Evolutionary conservation across 2,888 invertebrate species (phyloP).

Genomic region (Cephus pulcher): DNA sequence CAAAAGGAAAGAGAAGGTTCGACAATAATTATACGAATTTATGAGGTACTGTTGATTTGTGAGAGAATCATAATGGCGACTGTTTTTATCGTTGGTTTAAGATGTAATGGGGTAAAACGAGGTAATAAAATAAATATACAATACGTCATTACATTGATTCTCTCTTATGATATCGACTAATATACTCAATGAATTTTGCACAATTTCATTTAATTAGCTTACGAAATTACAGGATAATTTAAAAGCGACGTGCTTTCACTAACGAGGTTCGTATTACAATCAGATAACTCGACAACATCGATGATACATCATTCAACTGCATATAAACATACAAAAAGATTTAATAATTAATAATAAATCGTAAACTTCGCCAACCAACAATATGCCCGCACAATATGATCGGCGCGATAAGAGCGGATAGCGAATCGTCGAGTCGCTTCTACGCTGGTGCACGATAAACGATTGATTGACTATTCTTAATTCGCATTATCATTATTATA

Average conservation of each 20-base stretch:
- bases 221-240: slow-evolving; percentile 51
- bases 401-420: background rate
- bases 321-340: slow-evolving; percentile 60
- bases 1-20: background rate
- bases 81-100: background rate
- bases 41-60: background rate
- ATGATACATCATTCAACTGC: slow-evolving; percentile 59
- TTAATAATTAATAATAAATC: slow-evolving; percentile 19
- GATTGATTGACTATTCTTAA: slow-evolving; percentile 3
- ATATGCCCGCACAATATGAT: background rate
- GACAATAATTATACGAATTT: background rate
- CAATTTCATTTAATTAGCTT: slow-evolving; percentile 51
- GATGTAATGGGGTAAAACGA: background rate
- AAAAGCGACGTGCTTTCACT: slow-evolving; percentile 49
- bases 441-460: background rate
- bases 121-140: background rate
- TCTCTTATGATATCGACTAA: background rate
- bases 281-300: slow-evolving; percentile 42
- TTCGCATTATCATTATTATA: background rate
- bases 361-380: background rate
- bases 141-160: too few relatives aligned
- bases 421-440: background rate
- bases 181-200: slow-evolving; percentile 28
- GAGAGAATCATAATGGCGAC: background rate
- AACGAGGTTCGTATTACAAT: slow-evolving; percentile 51